A percentile compares a stretch with the other conserved stretches of the same genome.
Conservation (phyloP, 2,888 invertebrate genomes). For the Oeneis ivallda region DNA sequence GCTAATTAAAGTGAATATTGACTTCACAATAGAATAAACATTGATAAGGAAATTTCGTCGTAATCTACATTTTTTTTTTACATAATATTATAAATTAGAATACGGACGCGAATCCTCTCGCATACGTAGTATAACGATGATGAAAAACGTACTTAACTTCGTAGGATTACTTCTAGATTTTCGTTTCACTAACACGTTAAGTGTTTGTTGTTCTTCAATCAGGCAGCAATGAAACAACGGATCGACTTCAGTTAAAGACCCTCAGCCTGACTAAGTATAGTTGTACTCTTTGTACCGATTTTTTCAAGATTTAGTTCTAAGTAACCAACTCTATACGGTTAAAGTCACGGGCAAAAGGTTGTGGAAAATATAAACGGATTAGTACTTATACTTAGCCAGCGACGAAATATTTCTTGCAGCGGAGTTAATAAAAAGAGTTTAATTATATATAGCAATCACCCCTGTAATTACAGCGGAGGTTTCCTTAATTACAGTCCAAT, state of each 20-base stretch:
- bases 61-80: conserved; percentile 9
- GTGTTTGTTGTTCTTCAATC: too few species aligned
- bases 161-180: background rate
- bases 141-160: background rate
- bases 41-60: conserved; percentile 26
- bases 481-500: conserved; percentile 78
- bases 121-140: too few species aligned
- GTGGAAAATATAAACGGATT: background rate
- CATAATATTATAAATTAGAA: background rate
- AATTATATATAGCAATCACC: conserved; percentile 80
- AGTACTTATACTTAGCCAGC: background rate
- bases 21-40: conserved; percentile 28
- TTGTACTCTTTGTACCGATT: too few species aligned
- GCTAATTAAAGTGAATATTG: conserved; percentile 60
- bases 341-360: background rate
- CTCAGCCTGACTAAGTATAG: too few species aligned
- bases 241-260: too few species aligned
- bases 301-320: too few species aligned
- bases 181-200: background rate
- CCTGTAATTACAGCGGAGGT: conserved; percentile 77
- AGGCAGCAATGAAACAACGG: too few species aligned
- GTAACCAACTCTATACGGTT: too few species aligned
- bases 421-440: conserved; percentile 64
- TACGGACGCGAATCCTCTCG: background rate
- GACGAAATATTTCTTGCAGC: conserved; percentile 32